Percentiles rank a stretch among this genome's conserved stretches.
Evolutionary conservation across 2,888 invertebrate species (phyloP).

Genomic region (Disparrhopalites patrizii): DNA sequence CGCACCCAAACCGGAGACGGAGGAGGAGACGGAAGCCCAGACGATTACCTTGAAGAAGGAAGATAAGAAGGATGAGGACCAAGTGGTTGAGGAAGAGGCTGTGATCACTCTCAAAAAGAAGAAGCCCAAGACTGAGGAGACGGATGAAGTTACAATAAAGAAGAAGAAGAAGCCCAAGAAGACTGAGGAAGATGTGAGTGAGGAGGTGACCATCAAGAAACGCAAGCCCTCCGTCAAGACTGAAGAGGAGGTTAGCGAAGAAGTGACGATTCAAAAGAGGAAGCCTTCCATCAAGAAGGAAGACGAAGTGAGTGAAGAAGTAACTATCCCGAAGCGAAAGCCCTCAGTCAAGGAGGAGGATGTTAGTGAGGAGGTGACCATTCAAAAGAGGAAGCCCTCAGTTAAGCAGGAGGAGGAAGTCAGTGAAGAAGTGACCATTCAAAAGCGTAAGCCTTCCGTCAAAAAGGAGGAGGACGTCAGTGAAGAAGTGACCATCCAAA

Average conservation of each 20-base stretch:
- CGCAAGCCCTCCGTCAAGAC: slow-evolving; percentile 3
- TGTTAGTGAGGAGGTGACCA: slow-evolving; percentile 37
- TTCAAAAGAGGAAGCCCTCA: slow-evolving; percentile 27
- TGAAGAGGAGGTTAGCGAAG: slow-evolving; percentile 1
- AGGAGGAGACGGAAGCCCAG: not conserved
- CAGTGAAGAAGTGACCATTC: slow-evolving; percentile 16
- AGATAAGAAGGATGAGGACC: not conserved
- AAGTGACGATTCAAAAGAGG: slow-evolving; percentile 30
- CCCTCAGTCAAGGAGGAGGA: slow-evolving; percentile 31
- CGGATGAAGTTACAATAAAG: slow-evolving; percentile 7
- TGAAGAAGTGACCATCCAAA: slow-evolving; percentile 35
- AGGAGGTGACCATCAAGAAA: slow-evolving; percentile 34
- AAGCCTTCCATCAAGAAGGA: slow-evolving; percentile 25
- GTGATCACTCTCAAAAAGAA: slow-evolving; percentile 30
- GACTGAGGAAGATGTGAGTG: slow-evolving; percentile 26
- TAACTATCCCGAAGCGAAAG: slow-evolving; percentile 45
- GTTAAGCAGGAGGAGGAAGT: not conserved
- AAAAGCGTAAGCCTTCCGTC: slow-evolving; percentile 27
- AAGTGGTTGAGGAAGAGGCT: slow-evolving; percentile 9
- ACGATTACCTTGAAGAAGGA: slow-evolving; percentile 2
- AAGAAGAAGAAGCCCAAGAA: slow-evolving; percentile 29
- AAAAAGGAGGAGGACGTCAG: slow-evolving; percentile 47
- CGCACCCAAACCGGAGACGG: slow-evolving; percentile 3
- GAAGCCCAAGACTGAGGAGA: slow-evolving; percentile 24
- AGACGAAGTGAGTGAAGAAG: slow-evolving; percentile 19